phyloP scores from a whole-genome alignment of 2,797 vertebrate genomes.

The Antennarius maculatus region DNA sequence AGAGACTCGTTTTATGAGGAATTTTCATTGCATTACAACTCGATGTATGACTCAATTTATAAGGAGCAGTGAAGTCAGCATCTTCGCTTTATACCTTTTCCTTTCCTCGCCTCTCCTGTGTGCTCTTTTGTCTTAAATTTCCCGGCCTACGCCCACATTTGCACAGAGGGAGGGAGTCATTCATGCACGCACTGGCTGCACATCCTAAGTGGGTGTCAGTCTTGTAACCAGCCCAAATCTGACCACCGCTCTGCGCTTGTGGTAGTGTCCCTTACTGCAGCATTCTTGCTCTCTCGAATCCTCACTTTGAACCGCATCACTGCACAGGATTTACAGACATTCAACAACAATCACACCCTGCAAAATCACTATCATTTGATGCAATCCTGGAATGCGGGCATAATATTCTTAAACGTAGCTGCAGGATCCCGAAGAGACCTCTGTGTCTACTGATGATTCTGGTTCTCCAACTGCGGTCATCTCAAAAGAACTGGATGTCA shows the following conservation, averaged over 20 bases:
- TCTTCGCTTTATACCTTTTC: conserved; percentile 68
- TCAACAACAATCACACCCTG: conserved; percentile 46
- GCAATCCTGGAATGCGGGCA: conserved; percentile 48
- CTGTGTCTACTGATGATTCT: conserved; percentile 26
- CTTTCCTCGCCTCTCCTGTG: conserved; percentile 50
- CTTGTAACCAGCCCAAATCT: conserved; percentile 76
- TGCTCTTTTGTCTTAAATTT: conserved; percentile 67
- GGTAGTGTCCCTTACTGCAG: conserved; percentile 66
- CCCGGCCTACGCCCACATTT: conserved; percentile 36
- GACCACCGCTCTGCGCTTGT: conserved; percentile 71
- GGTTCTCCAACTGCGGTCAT: conserved; percentile 10
- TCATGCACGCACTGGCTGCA: conserved; percentile 58
- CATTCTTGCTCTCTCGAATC: conserved; percentile 62
- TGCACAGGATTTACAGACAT: conserved; percentile 58
- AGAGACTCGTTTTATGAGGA: conserved; percentile 68
- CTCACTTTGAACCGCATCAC: conserved; percentile 57
- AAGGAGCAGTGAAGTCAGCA: conserved; percentile 74
- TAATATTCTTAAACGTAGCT: conserved; percentile 51
- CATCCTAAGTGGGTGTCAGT: conserved; percentile 80
- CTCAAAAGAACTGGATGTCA: conserved; percentile 9
- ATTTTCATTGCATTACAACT: conserved; percentile 78
- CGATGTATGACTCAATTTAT: conserved; percentile 77
- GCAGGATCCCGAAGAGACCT: conserved; percentile 38
- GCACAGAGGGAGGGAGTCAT: conserved; percentile 24
- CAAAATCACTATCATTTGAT: conserved; percentile 63